phyloP scores from a whole-genome alignment of 2,113 vertebrate genomes.

The Acanthochromis polyacanthus region DNA sequence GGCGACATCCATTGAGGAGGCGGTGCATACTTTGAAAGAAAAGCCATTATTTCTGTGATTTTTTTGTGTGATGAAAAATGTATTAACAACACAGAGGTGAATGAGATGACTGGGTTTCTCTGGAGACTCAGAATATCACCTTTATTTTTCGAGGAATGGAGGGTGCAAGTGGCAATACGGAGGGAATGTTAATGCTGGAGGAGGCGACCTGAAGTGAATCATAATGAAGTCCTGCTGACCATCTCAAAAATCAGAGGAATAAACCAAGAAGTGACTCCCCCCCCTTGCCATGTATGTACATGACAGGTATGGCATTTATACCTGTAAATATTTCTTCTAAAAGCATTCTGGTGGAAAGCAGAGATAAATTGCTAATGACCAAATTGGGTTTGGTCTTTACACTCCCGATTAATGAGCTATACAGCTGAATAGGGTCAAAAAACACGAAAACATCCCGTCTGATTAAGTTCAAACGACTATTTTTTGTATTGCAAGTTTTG shows the following conservation, averaged over 20 bases:
- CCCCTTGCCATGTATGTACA: neutral
- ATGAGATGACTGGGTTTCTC: neutral
- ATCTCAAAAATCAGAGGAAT: neutral
- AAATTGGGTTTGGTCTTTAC: too few relatives aligned
- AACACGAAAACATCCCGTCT: too few relatives aligned
- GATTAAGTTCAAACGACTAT: too few relatives aligned
- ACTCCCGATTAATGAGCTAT: too few relatives aligned
- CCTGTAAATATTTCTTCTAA: too few relatives aligned
- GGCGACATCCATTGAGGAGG: too few relatives aligned
- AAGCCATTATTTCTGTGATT: neutral
- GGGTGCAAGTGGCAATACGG: neutral
- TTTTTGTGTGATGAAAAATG: neutral
- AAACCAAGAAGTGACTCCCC: neutral
- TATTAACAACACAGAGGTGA: neutral
- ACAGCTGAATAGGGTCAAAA: too few relatives aligned
- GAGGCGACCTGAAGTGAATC: constrained; percentile 28
- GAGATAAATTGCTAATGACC: too few relatives aligned
- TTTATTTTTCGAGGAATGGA: neutral
- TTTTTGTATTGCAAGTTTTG: too few relatives aligned
- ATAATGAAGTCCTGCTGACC: constrained; percentile 31
- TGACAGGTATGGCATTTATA: too few relatives aligned
- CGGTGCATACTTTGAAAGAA: too few relatives aligned
- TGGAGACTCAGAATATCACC: neutral
- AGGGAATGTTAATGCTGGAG: constrained; percentile 40
- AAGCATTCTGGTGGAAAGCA: too few relatives aligned